phyloP scores from a whole-genome alignment of 2,797 vertebrate species.

The Eurystomus glaucurus region DNA sequence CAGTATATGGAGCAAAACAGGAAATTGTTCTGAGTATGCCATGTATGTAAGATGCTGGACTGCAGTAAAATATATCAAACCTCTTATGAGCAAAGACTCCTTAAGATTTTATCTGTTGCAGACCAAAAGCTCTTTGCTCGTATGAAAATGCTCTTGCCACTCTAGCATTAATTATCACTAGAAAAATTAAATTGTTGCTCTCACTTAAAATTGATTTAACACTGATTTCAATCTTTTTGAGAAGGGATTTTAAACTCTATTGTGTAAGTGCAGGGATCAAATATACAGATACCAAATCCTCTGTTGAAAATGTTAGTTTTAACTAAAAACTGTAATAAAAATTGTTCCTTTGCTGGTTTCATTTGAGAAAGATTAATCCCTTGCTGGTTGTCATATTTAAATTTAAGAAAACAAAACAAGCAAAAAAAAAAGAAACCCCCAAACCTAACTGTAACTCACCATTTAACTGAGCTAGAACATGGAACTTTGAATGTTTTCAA shows the following conservation, averaged over 20 bases:
- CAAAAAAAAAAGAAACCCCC: background rate
- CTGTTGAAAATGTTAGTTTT: background rate
- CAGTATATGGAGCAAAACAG: background rate
- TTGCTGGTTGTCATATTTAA: background rate
- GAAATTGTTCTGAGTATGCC: background rate
- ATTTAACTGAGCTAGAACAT: background rate
- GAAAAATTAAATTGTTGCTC: conserved; percentile 7
- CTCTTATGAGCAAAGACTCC: background rate
- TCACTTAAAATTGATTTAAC: conserved; percentile 5
- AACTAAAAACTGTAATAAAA: background rate
- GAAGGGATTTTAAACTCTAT: background rate
- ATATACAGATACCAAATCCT: background rate
- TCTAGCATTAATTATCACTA: background rate
- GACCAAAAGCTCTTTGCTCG: background rate
- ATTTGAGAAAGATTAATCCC: background rate
- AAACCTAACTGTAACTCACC: background rate
- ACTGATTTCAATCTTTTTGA: background rate
- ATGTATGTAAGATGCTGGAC: background rate
- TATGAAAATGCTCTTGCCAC: conserved; percentile 39
- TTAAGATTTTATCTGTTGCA: conserved; percentile 2
- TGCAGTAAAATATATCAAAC: background rate
- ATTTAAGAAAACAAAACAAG: background rate
- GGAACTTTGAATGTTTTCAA: background rate
- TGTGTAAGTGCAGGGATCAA: background rate
- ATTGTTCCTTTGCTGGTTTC: background rate